These are phyloP conservation scores for Yponomeuta sedellus DNA, from an alignment of 2,888 invertebrate species.

Conservation along the genomic window DNA sequence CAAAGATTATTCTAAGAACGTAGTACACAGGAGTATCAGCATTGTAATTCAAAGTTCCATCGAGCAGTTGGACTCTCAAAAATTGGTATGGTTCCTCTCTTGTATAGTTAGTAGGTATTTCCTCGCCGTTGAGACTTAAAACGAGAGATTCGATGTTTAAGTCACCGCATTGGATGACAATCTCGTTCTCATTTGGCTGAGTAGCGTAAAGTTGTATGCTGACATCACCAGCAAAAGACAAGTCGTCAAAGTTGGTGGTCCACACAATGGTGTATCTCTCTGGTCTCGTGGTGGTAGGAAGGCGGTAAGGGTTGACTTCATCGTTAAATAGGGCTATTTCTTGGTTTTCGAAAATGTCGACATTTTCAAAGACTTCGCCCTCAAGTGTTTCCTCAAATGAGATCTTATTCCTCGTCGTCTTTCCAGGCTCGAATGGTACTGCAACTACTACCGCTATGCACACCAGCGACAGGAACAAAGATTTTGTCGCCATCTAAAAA, in stretches of 20 bases:
- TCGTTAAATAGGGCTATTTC: conserved; percentile 23
- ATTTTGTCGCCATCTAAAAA: conserved; percentile 52
- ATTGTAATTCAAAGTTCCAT: conserved; percentile 32
- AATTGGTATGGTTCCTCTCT: conserved; percentile 40
- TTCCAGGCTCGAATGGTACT: conserved; percentile 26
- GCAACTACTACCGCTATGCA: conserved; percentile 37
- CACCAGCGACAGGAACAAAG: conserved; percentile 36
- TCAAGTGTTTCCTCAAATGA: conserved; percentile 55
- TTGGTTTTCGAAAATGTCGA: conserved; percentile 28
- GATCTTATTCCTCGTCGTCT: conserved; percentile 45
- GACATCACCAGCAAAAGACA: conserved; percentile 50
- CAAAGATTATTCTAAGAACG: conserved; percentile 39
- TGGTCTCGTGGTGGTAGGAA: conserved; percentile 71
- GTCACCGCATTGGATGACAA: conserved; percentile 49
- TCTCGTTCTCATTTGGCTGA: conserved; percentile 38
- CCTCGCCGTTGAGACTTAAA: conserved; percentile 42
- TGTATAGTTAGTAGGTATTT: conserved; percentile 23
- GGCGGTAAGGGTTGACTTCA: conserved; percentile 43
- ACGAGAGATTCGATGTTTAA: conserved; percentile 44
- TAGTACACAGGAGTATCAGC: conserved; percentile 32
- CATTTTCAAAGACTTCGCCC: conserved; percentile 51
- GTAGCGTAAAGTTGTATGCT: conserved; percentile 48
- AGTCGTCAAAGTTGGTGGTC: conserved; percentile 45
- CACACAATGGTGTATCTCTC: conserved; percentile 68
- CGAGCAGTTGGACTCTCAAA: conserved; percentile 33